A percentile compares a stretch with the other conserved stretches of the same genome.
These are phyloP conservation scores for Alloscopus bannaensis DNA, from an alignment of 2,888 invertebrate genomes.

Conservation along the genomic window DNA sequence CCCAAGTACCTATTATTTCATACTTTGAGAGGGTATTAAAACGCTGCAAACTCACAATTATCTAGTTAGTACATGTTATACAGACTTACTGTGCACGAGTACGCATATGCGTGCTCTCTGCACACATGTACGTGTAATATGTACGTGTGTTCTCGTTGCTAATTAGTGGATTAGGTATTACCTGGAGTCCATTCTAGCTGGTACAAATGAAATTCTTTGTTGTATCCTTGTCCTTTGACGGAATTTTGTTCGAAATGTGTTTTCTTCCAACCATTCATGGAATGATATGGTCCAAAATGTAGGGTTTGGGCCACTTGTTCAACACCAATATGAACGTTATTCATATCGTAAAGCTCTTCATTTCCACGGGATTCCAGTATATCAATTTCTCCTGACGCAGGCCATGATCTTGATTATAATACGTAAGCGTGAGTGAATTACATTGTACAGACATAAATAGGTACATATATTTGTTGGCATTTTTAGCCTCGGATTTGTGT, in stretches of 20 bases:
- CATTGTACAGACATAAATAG: too few relatives aligned
- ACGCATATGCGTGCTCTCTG: too few relatives aligned
- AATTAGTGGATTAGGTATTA: constrained; percentile 6
- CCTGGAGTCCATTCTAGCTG: constrained; percentile 74
- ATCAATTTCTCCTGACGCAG: constrained; percentile 84
- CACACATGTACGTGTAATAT: not conserved
- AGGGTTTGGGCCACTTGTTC: constrained; percentile 75
- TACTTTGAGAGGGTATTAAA: too few relatives aligned
- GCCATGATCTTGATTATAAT: constrained; percentile 77
- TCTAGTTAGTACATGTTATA: too few relatives aligned
- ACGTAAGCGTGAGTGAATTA: not conserved
- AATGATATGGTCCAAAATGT: constrained; percentile 75
- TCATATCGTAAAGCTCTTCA: constrained; percentile 75
- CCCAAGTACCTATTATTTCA: too few relatives aligned
- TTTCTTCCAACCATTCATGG: constrained; percentile 71
- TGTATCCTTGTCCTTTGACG: constrained; percentile 65
- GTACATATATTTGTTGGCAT: too few relatives aligned
- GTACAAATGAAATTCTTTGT: constrained; percentile 73
- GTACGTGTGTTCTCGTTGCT: not conserved
- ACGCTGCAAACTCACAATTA: too few relatives aligned
- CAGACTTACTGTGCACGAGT: too few relatives aligned
- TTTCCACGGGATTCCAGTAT: constrained; percentile 84
- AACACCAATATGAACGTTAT: constrained; percentile 81
- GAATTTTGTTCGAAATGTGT: constrained; percentile 73
- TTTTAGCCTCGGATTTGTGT: too few relatives aligned